These are phyloP conservation scores for Sorex maritimensis DNA, from an alignment of 2,797 vertebrate species.

Conservation along the genomic window DNA sequence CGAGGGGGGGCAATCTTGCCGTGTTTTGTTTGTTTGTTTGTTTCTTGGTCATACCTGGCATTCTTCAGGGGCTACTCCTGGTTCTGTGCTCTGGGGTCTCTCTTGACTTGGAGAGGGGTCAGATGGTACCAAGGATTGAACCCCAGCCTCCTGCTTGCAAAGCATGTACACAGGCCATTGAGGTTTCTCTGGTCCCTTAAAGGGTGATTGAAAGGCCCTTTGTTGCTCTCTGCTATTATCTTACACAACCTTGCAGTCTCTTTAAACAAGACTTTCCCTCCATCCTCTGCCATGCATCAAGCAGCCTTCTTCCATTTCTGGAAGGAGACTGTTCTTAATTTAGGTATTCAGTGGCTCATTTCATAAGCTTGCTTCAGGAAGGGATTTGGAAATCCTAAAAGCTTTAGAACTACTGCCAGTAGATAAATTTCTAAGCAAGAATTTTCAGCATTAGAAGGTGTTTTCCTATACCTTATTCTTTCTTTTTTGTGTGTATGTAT, in stretches of 20 bases:
- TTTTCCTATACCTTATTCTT: neutral
- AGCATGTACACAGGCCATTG: neutral
- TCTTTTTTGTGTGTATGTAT: no score
- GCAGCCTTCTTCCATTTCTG: neutral
- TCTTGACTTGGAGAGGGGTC: no score
- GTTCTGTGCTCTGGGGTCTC: no score
- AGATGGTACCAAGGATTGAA: no score
- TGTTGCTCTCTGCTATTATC: neutral
- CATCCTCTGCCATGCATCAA: neutral
- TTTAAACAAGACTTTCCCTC: neutral
- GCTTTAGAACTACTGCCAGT: neutral
- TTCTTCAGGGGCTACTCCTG: no score
- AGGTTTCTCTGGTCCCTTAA: neutral
- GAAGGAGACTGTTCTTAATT: neutral
- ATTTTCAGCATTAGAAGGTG: neutral
- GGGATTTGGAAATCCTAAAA: neutral
- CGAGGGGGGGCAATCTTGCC: no score
- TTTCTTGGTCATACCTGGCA: no score
- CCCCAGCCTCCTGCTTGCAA: neutral
- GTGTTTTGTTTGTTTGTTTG: no score
- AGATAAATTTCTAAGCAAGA: neutral
- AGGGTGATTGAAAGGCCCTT: slow-evolving; percentile 3
- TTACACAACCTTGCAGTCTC: neutral
- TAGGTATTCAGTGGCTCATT: neutral
- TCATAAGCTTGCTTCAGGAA: neutral